These are phyloP conservation scores for Bergia sp. DNA, from an alignment of 92 coral and sea anemone species.

Conservation along the genomic window DNA sequence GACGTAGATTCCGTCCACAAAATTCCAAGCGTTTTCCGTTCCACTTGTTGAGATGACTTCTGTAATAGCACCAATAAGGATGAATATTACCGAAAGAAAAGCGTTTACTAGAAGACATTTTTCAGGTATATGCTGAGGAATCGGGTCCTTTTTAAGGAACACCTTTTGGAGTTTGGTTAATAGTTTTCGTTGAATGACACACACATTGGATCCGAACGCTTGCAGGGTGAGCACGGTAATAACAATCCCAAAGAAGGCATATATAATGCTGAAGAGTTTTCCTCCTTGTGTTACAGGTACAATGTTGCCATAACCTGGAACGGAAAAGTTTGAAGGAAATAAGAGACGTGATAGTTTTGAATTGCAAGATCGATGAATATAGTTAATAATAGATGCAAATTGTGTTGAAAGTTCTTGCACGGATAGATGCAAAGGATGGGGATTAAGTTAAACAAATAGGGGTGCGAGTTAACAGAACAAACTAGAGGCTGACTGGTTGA, in stretches of 20 bases:
- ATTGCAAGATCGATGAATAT: too few species aligned
- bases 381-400: too few species aligned
- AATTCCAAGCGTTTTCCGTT: background rate
- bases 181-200: background rate
- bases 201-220: background rate
- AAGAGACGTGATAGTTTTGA: too few species aligned
- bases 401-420: too few species aligned
- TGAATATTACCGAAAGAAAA: background rate
- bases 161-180: slow-evolving; percentile 1
- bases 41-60: background rate
- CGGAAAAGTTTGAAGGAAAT: background rate
- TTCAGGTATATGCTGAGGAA: background rate
- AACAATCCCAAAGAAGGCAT: slow-evolving; percentile 27
- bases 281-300: slow-evolving; percentile 33
- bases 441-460: too few species aligned
- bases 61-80: background rate
- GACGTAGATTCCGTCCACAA: slow-evolving; percentile 31
- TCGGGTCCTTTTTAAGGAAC: background rate
- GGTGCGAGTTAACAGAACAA: too few species aligned
- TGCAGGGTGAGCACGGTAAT: slow-evolving; percentile 6
- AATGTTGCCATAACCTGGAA: slow-evolving; percentile 37
- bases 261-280: slow-evolving; percentile 19
- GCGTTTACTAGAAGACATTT: slow-evolving; percentile 14
- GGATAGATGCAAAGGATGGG: too few species aligned
- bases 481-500: too few species aligned